Conservation (phyloP, 1,140 invertebrate genomes). For the fruit fly (Drosophila melanogaster) region DNA sequence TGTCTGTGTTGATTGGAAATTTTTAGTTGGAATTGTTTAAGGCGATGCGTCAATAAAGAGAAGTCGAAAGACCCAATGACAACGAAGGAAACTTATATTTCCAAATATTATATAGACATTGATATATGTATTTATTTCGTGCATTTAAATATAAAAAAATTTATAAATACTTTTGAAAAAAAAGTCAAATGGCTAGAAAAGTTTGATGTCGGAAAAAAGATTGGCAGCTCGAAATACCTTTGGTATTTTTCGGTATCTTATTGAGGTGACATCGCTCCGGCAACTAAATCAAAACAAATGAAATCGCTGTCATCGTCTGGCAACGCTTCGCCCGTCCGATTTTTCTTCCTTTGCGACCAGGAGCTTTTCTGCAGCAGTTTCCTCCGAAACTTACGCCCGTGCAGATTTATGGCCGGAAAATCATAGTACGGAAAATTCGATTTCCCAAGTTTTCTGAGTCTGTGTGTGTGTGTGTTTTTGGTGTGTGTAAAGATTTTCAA, state of each 20-base stretch:
- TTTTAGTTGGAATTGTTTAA: conserved; percentile 55
- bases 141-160: background rate
- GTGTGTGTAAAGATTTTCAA: conserved; percentile 31
- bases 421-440: conserved; percentile 55
- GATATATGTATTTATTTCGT: too few species aligned
- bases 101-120: too few species aligned
- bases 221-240: background rate
- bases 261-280: background rate
- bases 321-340: background rate
- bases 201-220: background rate
- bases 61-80: conserved; percentile 14
- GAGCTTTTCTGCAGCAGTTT: conserved; percentile 57
- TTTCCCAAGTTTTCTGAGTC: conserved; percentile 22
- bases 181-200: background rate
- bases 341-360: conserved; percentile 45
- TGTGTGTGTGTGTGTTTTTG: conserved; percentile 21
- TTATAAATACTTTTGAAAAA: background rate
- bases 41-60: conserved; percentile 56
- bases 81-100: too few species aligned
- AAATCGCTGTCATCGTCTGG: background rate
- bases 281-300: conserved; percentile 3
- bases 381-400: conserved; percentile 35
- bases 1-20: conserved; percentile 61
- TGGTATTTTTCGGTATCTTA: background rate
- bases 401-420: conserved; percentile 48